Percentiles rank a stretch among this genome's conserved stretches.
These are phyloP conservation scores for Drosophila longiperda DNA, from an alignment of 2,888 invertebrate species.

Conservation along the genomic window DNA sequence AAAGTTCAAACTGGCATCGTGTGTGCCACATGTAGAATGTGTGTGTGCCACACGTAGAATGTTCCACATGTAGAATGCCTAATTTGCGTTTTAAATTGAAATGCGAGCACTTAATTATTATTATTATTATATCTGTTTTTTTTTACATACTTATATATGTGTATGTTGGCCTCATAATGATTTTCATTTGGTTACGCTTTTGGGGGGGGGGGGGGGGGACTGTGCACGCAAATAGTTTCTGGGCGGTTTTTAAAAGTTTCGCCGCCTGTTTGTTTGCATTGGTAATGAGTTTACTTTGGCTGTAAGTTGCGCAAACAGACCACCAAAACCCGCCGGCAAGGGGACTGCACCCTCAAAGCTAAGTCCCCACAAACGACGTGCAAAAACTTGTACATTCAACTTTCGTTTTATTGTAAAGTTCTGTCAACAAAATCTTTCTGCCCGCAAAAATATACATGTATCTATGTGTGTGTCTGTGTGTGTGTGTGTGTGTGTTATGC, in stretches of 20 bases:
- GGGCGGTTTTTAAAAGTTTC: constrained; percentile 66
- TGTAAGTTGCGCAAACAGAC: constrained; percentile 80
- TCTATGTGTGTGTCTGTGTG: constrained; percentile 3
- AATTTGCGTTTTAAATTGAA: constrained; percentile 45
- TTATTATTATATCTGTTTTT: constrained; percentile 32
- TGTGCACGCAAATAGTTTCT: constrained; percentile 68
- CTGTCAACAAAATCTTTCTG: constrained; percentile 76
- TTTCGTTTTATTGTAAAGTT: constrained; percentile 79
- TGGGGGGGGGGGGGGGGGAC: constrained; percentile 3
- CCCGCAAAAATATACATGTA: constrained; percentile 50
- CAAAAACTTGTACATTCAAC: constrained; percentile 77
- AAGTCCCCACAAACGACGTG: constrained; percentile 48
- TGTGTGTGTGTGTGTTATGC: constrained; percentile 18
- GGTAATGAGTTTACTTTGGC: constrained; percentile 83
- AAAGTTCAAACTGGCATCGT: background rate
- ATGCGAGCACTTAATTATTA: constrained; percentile 70
- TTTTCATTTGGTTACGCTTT: constrained; percentile 55
- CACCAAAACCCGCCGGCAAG: constrained; percentile 22
- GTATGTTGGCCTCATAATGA: constrained; percentile 52
- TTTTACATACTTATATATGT: background rate
- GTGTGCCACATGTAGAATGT: background rate
- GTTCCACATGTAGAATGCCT: constrained; percentile 41
- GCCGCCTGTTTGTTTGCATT: constrained; percentile 80
- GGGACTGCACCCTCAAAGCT: constrained; percentile 43
- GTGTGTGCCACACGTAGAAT: too few relatives aligned